Base-by-base conservation (phyloP, 30 jellyfish, hydroid and myxozoan genomes). In the Nemopilema nomurai region DNA sequence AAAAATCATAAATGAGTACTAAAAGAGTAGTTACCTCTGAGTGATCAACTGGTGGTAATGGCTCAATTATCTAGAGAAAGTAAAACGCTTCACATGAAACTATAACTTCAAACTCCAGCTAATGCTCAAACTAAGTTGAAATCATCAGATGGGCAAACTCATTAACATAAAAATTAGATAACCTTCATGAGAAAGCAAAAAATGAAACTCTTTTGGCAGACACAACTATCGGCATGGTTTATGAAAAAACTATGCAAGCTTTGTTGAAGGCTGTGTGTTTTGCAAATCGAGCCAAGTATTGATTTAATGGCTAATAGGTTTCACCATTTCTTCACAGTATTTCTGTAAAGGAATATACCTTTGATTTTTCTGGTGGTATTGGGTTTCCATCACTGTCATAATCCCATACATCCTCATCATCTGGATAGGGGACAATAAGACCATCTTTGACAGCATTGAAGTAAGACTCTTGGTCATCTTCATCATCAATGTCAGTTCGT, bases 381-480 rank as follows among this genome's bases (percentile, higher is more conserved):
- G 99, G 99, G 52, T 95, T 90, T 0, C 99, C 99, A 81, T 95
- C 99, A 86, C 98, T 90, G 67, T 95, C 99, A 80, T 95, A 95
- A 32, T 95, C 99, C 79, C 91, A 86, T 23, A 91, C 80, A 25
- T 95, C 99, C 62, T 95, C 99, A 77, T 90, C 99, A 67, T 95
- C 97, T 22, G 99, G 99, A 69, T 94, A 89, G 0, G 99, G 92
- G 41, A 80, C 84, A 0, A 94, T 80, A 20, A 97, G 96, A 23
- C 92, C 93, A 70, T 94, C 99, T 76, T 94, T 89, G 18, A 96
- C 91, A 1, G 99, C 99, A 69, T 89, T 94, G 72, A 94, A 94
- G 71, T 87, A 94, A 51, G 99, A 83, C 72, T 94, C 99, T 72
- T 94, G 99, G 91, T 94, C 99, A 89, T 94, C 99, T 67, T 94